These are phyloP conservation scores for Paragorgia papillata DNA, from an alignment of 92 coral and sea anemone species.

Conservation along the genomic window DNA sequence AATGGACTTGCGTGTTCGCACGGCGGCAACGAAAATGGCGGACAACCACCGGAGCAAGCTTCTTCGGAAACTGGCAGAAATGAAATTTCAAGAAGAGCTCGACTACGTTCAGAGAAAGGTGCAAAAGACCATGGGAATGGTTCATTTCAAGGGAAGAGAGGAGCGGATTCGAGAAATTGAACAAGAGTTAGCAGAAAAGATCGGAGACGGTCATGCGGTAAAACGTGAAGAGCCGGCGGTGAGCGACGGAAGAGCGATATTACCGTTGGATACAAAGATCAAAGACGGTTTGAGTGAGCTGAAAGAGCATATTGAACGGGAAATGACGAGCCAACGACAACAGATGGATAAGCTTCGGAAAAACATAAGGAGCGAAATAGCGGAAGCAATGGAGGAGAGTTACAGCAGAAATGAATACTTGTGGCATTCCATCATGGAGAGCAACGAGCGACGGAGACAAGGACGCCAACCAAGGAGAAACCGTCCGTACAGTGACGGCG, in stretches of 20 bases:
- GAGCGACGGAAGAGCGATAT: constrained; percentile 26
- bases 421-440: constrained; percentile 39
- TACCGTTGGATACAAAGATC: constrained; percentile 55
- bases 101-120: constrained; percentile 67
- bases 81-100: constrained; percentile 83
- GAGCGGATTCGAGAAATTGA: constrained; percentile 55
- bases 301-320: constrained; percentile 67
- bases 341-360: constrained; percentile 77
- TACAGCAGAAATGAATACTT: constrained; percentile 76
- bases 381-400: constrained; percentile 72
- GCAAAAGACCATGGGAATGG: constrained; percentile 75
- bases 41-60: constrained; percentile 25
- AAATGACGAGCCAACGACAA: constrained; percentile 64
- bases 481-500: constrained; percentile 31
- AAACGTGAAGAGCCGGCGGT: constrained; percentile 32
- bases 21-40: constrained; percentile 28
- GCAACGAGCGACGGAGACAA: constrained; percentile 24
- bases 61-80: constrained; percentile 86
- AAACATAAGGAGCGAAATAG: constrained; percentile 71
- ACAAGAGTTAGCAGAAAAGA: constrained; percentile 13
- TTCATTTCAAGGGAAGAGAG: constrained; percentile 66
- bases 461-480: background rate
- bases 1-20: constrained; percentile 35
- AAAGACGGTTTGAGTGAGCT: constrained; percentile 70
- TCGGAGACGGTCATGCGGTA: constrained; percentile 5